Evolutionary conservation across 2,888 invertebrate genomes (phyloP).

Genomic region (Eilema caniola): DNA sequence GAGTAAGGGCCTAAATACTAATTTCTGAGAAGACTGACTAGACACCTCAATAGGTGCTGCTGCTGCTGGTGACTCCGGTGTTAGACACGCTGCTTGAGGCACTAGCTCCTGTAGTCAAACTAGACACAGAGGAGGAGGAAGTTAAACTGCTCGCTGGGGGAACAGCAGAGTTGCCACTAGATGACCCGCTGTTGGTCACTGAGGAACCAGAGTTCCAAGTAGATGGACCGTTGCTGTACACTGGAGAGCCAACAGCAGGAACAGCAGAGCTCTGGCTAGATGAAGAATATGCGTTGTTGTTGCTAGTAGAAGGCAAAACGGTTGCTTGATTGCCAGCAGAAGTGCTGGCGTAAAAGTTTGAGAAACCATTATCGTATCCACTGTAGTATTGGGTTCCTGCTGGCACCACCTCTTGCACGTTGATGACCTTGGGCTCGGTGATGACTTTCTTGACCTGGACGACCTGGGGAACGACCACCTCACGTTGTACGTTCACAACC

Average conservation of each 20-base stretch:
- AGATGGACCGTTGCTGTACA: constrained; percentile 7
- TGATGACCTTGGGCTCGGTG: constrained; percentile 43
- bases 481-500: constrained; percentile 49
- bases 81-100: neutral
- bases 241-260: neutral
- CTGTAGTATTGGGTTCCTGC: constrained; percentile 3
- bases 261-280: neutral
- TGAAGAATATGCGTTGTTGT: neutral
- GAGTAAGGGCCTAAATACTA: neutral
- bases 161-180: neutral
- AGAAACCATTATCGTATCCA: neutral
- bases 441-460: constrained; percentile 46
- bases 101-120: neutral
- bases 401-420: constrained; percentile 42
- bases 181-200: neutral
- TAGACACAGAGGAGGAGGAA: neutral
- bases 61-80: neutral
- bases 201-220: neutral
- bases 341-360: constrained; percentile 2
- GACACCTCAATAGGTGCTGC: constrained; percentile 8
- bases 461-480: constrained; percentile 44
- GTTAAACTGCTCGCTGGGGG: neutral
- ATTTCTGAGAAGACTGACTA: constrained; percentile 11
- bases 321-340: constrained; percentile 1
- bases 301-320: neutral